phyloP scores from a whole-genome alignment of 2,113 vertebrate species.

The Myiagra hebetior region DNA sequence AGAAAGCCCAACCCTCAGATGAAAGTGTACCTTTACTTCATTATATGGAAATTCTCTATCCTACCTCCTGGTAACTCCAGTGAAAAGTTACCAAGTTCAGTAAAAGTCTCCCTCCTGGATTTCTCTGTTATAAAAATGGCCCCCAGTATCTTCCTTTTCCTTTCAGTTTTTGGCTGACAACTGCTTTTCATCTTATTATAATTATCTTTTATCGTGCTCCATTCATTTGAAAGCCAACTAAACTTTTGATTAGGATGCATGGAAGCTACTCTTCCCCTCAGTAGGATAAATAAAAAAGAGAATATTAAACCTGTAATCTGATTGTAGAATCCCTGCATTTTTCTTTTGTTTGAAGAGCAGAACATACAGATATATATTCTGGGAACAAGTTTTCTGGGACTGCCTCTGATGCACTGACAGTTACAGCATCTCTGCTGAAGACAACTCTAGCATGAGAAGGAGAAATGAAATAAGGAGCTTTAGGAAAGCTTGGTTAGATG shows the following conservation, averaged over 20 bases:
- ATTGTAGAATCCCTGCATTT: neutral
- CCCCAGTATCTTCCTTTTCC: neutral
- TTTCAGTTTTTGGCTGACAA: neutral
- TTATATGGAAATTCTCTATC: neutral
- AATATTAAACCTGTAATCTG: constrained; percentile 5
- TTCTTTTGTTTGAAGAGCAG: neutral
- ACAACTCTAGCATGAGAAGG: neutral
- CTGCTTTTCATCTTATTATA: neutral
- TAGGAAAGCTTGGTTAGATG: neutral
- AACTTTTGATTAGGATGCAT: neutral
- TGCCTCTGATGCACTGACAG: neutral
- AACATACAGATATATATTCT: neutral
- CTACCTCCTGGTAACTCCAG: neutral
- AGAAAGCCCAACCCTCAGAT: neutral
- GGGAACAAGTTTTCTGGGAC: neutral
- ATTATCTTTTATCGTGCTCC: neutral
- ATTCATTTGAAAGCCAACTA: neutral
- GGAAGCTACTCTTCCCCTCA: neutral
- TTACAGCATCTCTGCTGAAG: neutral
- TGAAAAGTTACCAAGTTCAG: neutral
- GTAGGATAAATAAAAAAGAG: neutral
- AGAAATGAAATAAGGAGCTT: neutral
- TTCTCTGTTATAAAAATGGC: neutral
- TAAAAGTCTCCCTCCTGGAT: neutral
- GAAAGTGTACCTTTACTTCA: neutral